Evolutionary conservation across 2,888 invertebrate genomes (phyloP), one percentile per base, ranked within the genome.

Genomic region (Brachylomia viminalis): DNA sequence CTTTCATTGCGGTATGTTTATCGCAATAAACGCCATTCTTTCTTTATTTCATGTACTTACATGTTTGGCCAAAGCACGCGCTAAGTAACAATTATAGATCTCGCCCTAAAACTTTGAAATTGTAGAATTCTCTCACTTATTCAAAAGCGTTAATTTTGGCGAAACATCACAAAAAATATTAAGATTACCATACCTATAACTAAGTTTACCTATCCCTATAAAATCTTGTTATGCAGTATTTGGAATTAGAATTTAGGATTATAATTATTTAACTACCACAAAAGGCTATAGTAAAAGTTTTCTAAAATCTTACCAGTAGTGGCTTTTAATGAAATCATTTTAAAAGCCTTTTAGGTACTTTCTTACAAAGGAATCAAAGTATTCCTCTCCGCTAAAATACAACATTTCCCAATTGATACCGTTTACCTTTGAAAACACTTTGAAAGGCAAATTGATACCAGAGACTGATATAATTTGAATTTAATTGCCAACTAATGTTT

Each of bases 401-500:
- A 20, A 52, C 27, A 15, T 45, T 76, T 59, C 20, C 11, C 33
- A 10, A 27, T 59, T 33, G 27, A 68, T 6, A 38, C 6, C 47
- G 38, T 77, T 79, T 38, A 38, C 64, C 4, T 52, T 52, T 65
- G 11, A 45, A 79, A 79, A 61, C 17, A 52, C 8, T 79, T 45
- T 52, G 73, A 52, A 65, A 65, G 33, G 64, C 49, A 77, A 79
- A 78, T 42, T 15, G 61, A 71, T 42, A 30, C 71, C n/a, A 27
- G 56, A 52, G 23, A 72, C 49, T 79, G 64, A 65, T 49, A 78
- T 45, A 58, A 77, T 72, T 77, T 58, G 20, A 72, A 64, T 72
- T 52, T 79, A 65, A 72, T 77, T 79, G 72, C 79, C 3, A 33
- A 64, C 15, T 6, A 38, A 58, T 72, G 64, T 77, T 77, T 77